Percentiles rank a stretch among this genome's conserved stretches.
Conservation (phyloP, 2,113 vertebrate genomes). For the Pterocles orientalis region DNA sequence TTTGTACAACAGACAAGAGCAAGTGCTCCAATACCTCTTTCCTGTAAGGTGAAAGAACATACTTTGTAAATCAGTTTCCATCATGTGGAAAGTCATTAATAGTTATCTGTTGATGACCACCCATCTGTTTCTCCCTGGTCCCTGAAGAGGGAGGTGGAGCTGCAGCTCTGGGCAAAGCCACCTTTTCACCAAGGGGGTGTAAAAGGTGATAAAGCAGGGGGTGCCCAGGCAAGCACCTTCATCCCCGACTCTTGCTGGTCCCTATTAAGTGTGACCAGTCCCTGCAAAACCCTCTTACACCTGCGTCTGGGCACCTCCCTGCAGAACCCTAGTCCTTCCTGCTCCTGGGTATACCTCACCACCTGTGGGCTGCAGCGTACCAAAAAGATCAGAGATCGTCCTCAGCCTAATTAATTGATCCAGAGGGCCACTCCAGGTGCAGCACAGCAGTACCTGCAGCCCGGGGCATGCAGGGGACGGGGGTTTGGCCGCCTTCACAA, state of each 20-base stretch:
- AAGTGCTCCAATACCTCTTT: neutral
- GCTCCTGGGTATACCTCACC: neutral
- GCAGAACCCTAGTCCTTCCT: neutral
- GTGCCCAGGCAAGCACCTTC: neutral
- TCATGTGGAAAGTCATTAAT: neutral
- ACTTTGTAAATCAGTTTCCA: neutral
- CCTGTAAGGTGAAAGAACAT: neutral
- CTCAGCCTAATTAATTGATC: neutral
- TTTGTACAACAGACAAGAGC: neutral
- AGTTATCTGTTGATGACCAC: neutral
- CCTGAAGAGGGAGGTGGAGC: neutral
- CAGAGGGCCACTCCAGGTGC: neutral
- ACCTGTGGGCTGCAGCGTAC: neutral
- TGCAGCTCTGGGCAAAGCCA: neutral
- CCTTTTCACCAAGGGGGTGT: neutral
- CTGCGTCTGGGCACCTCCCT: neutral
- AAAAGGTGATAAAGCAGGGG: neutral
- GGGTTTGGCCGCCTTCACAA: neutral
- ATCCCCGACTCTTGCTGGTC: neutral
- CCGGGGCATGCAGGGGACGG: fast-evolving
- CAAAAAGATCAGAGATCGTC: neutral
- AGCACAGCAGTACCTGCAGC: neutral
- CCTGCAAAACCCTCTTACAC: neutral
- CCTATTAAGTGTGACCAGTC: neutral
- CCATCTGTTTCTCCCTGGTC: neutral